These are phyloP conservation scores for Drosophila nr. perissopoda DNA, from an alignment of 2,888 invertebrate species.

Conservation along the genomic window DNA sequence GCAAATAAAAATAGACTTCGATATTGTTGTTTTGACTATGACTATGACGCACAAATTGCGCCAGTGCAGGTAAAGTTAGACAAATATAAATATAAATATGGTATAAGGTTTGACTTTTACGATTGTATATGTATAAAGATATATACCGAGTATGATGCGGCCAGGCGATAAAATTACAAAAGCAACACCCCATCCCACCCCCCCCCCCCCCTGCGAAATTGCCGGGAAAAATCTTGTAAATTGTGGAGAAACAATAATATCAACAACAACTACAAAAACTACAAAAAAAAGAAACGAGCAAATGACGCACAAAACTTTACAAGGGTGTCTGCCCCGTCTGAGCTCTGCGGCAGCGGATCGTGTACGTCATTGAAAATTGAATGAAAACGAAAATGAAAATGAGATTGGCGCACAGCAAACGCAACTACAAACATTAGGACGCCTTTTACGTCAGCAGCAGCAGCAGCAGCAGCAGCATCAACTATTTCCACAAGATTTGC, in stretches of 20 bases:
- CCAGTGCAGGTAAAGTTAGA: constrained; percentile 43
- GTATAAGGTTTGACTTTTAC: constrained; percentile 57
- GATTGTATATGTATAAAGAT: constrained; percentile 36
- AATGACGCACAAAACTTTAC: constrained; percentile 78
- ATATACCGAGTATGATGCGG: constrained; percentile 54
- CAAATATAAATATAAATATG: constrained; percentile 32
- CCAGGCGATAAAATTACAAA: constrained; percentile 64
- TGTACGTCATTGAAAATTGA: constrained; percentile 72
- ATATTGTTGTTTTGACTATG: constrained; percentile 30
- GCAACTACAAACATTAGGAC: constrained; percentile 18
- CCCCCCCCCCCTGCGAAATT: constrained; percentile 49
- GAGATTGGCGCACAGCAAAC: constrained; percentile 53
- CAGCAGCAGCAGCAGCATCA: constrained; percentile 36
- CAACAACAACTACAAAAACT: constrained; percentile 16
- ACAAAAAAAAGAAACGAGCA: constrained; percentile 25
- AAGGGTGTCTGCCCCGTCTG: constrained; percentile 68
- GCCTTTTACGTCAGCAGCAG: constrained; percentile 68
- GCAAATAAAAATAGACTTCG: constrained; percentile 39
- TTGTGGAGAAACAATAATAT: constrained; percentile 36
- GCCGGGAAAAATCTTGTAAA: constrained; percentile 45
- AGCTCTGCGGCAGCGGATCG: constrained; percentile 33
- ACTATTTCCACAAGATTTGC: constrained; percentile 34
- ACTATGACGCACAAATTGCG: constrained; percentile 49
- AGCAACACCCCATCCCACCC: constrained; percentile 30
- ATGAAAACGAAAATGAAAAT: constrained; percentile 77